Evolutionary conservation across 1,140 invertebrate genomes (phyloP), one percentile per base, ranked within the genome.

Genomic region (Drosophila hydei): DNA sequence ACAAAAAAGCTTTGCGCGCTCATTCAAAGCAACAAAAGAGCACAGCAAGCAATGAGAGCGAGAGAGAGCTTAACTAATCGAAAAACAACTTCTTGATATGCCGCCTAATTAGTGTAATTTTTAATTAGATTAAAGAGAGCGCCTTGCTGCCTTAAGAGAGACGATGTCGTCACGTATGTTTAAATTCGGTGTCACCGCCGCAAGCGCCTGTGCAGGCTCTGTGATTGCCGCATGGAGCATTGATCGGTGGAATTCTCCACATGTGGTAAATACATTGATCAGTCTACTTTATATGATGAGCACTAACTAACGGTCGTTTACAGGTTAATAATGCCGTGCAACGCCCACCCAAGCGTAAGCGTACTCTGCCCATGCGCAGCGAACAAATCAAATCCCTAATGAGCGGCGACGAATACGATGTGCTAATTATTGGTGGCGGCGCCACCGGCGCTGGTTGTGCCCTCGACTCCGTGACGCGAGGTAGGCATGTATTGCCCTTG

Each of bases 371-470:
- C 1, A 94, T 95, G 1, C 93, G 98, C 72, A 93, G 94, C 4
- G 95, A 98, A 6, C 97, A 99, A 90, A 92, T 99, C 1, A 94
- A 95, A 55, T 94, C 94, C 1, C 92, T 99, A 11, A 94, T 97
- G 92, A 94, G 93, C 14, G 95, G 95, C 11, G 94, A 95, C 42
- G 92, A 93, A 45, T 99, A 96, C 92, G 99, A 99, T 93, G 94
- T 99, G 19, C 93, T 99, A 1, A 96, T 99, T 52, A 96, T 99
- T 89, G 99, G 99, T 7, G 98, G 98, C 12, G 98, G 98, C 50
- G 98, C 98, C 16, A 99, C 98, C 0, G 98, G 98, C 1, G 94
- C 96, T 16, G 98, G 98, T 14, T 98, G 98, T 89, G 98, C 98
- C 11, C 92, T 99, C 7, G 98, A 99, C 92, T 94, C 98, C 9